Conservation (phyloP, 2,113 vertebrate genomes). For the Pterocles orientalis region DNA sequence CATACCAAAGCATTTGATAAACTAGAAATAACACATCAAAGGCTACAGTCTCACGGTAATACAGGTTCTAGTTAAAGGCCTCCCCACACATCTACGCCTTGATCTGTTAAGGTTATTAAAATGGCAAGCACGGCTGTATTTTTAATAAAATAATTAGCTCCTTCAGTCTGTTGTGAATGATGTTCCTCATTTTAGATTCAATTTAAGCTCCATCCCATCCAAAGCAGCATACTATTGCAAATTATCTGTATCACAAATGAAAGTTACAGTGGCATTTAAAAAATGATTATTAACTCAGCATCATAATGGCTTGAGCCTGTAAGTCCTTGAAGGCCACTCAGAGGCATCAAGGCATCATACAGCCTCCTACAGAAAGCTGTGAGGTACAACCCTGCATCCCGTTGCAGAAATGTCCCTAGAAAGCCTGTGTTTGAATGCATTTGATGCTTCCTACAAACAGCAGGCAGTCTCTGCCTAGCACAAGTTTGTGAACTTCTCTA, state of each 20-base stretch:
- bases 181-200: conserved; percentile 33
- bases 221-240: conserved; percentile 3
- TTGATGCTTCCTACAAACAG: background rate
- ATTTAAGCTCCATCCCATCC: conserved; percentile 26
- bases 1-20: conserved; percentile 49
- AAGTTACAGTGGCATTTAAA: conserved; percentile 47
- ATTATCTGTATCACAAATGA: conserved; percentile 40
- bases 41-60: conserved; percentile 27
- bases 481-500: conserved; percentile 9
- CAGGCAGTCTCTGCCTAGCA: background rate
- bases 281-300: conserved; percentile 36
- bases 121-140: conserved; percentile 30
- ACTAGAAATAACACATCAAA: conserved; percentile 57
- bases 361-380: background rate
- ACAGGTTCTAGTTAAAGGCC: conserved; percentile 41
- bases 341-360: background rate
- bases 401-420: background rate
- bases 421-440: background rate
- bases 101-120: conserved; percentile 62
- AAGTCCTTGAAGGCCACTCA: conserved; percentile 1
- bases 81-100: background rate
- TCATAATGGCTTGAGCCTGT: background rate
- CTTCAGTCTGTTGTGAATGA: conserved; percentile 37
- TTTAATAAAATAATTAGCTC: conserved; percentile 62
- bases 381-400: background rate